Evolutionary conservation across 2,888 invertebrate genomes (phyloP), one percentile per base, ranked within the genome.

Genomic region (Tinea semifulvella): DNA sequence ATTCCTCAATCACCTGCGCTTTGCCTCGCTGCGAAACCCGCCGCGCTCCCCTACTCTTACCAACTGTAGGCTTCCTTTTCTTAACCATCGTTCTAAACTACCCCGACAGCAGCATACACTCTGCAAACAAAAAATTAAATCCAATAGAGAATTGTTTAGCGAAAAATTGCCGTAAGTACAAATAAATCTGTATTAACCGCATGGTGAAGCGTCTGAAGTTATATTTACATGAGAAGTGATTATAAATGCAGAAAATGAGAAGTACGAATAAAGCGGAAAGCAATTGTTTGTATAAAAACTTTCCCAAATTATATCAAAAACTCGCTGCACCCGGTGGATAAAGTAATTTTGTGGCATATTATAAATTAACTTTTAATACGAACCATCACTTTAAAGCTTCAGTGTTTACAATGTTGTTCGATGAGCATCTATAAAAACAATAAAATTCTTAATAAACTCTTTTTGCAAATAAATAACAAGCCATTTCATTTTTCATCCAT

Each of bases 21-120:
- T 76, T 80, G 47, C 68, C 64, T 55, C 73, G 75, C 38, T 77
- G 67, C 17, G 73, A 60, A 14, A 69, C 65, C 22, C 77, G 73
- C 42, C 77, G 61, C 46, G 68, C 55, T 46, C 60, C 59, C 17
- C 45, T 13, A 22, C 66, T 55, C 53, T 65, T 69, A 10, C 14
- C 17, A 19, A 65, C 50, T 48, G 68, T 60, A 56, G 71, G 64
- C 63, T 76, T 79, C 60, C 68, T 74, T 58, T 67, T 68, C 62
- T 74, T 79, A 52, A 76, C 77, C 77, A 77, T 79, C 54, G 56
- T 57, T 48, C 47, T 55, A 47, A 48, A 55, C 45, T 53, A 49
- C 57, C 49, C 56, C 46, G 44, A 50, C 54, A 56, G 53, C 58
- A 54, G 57, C 62, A 57, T 63, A 58, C 57, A 61, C 71, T 62